Evolutionary conservation across 2,113 vertebrate species (phyloP), one percentile per base, ranked within the genome.

Genomic region (Girardinichthys multiradiatus): DNA sequence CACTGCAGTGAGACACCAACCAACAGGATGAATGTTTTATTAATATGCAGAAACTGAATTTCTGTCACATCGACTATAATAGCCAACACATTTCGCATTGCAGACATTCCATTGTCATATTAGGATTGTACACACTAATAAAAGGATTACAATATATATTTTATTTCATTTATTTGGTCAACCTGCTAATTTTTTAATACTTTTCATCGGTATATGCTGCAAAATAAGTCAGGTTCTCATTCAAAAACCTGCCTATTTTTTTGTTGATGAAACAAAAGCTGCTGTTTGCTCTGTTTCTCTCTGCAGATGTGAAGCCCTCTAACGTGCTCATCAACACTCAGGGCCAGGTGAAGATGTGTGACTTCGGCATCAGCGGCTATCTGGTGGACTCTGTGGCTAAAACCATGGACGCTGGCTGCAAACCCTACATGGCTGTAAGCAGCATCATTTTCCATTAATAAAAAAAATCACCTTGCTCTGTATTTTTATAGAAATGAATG

Each of bases 261-360:
- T 54, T n/a, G 2, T 17, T n/a, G 24, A 54, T 54, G 21, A 11
- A 54, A 24, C 24, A n/a, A 54, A n/a, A 54, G n/a, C 9, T 2
- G 26, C 57, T 12, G 28, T 13, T n/a, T 26, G 5, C 13, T 11
- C 17, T 15, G 0, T 51, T n/a, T 21, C 1, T 70, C 39, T 37
- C 15, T 65, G 24, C 88, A 99, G 97, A 99, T 13, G 97, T 99
- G 91, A 99, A 99, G 90, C 97, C 97, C 62, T 99, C 97, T 78
- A 99, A 99, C 7, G 97, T 99, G 82, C 95, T 99, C 80, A 98
- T 99, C 87, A 98, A 99, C 83, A 95, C 95, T 6, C 94, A 96
- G 90, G 97, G 97, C 37, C 97, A 98, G 89, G 97, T 99, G 90
- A 99, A 99, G 96, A 98, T 99, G 97, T 99, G 97, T 5, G 97